phyloP scores from a whole-genome alignment of 2,797 vertebrate species.

The Orientallactaga sibirica region DNA sequence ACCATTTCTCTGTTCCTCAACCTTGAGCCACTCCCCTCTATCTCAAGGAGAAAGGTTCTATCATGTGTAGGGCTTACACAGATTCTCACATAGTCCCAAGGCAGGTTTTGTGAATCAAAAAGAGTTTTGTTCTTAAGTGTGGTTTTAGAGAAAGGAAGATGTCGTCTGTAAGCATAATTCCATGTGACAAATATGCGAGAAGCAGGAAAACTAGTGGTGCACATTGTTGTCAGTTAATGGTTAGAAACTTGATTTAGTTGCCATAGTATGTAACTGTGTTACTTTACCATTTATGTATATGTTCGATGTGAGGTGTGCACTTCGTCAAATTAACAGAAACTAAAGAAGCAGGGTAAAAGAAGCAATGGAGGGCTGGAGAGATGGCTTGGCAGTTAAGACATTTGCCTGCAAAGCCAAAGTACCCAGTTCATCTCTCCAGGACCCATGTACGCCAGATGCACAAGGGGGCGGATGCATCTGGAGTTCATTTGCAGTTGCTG shows the following conservation, averaged over 20 bases:
- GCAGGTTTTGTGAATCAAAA: neutral
- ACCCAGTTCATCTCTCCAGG: too few relatives aligned
- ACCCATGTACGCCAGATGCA: too few relatives aligned
- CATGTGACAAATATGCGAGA: neutral
- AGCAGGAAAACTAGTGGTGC: neutral
- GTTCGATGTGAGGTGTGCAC: constrained; percentile 34
- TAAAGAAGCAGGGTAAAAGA: constrained; percentile 38
- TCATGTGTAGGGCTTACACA: neutral
- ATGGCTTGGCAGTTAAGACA: too few relatives aligned
- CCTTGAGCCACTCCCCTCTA: neutral
- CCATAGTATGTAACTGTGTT: constrained; percentile 61
- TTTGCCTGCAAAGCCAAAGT: too few relatives aligned
- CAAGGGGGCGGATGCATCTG: too few relatives aligned
- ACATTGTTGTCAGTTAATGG: constrained; percentile 59
- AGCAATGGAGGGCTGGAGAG: constrained; percentile 24
- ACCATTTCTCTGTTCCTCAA: neutral
- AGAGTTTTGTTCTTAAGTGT: neutral
- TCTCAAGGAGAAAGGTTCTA: neutral
- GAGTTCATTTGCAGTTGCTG: too few relatives aligned
- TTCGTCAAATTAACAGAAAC: constrained; percentile 16
- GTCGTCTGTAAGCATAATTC: neutral
- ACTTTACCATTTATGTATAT: constrained; percentile 63
- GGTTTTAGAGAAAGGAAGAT: neutral
- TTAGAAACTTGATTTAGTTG: constrained; percentile 65
- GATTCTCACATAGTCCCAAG: neutral